Evolutionary conservation across 2,888 invertebrate genomes (phyloP), one percentile per base, ranked within the genome.

Genomic region (Pherbina coryleti): DNA sequence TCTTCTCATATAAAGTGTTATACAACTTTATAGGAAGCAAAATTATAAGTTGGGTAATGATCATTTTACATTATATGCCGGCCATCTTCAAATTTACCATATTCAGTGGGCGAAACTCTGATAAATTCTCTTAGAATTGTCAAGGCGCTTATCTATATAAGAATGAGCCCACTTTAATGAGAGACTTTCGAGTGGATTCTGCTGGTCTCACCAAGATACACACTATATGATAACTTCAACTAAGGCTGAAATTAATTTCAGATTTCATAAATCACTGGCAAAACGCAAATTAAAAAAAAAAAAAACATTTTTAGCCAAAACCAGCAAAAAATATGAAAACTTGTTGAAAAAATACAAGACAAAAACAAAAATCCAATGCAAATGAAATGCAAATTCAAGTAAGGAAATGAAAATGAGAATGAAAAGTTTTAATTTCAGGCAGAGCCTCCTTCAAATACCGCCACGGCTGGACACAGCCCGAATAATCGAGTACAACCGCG

Each of bases 401-500:
- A 53, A 66, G 53, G 53, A 75, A 75, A 75, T 53, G 55, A 62
- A 62, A 74, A 74, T 49, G 25, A 11, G 28, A 62, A 62, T 44
- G 28, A 74, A 75, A 66, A 55, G 67, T 67, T 75, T 69, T 67
- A 34, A 67, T 75, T 75, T 75, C 64, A 64, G 62, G 17, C 31
- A 34, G 11, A 34, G 25, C 25, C 44, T 17, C 4, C 51, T 22
- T 8, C 34, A 14, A 62, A 25, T 17, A n/a, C n/a, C 14, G 28
- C 69, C 11, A 51, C 17, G 22, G 34, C 57, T 73, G 49, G 57
- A 11, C 31, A 34, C 57, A 34, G 55, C 55, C 2, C 37, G 55
- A 75, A 67, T 75, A 66, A 66, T 67, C 75, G 75, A 75, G 66
- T 75, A 37, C 37, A 53, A 75, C 75, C 75, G 67, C 75, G 75